These are phyloP conservation scores for Amblyjoppa fuscipennis DNA, from an alignment of 2,888 invertebrate species.

Conservation along the genomic window DNA sequence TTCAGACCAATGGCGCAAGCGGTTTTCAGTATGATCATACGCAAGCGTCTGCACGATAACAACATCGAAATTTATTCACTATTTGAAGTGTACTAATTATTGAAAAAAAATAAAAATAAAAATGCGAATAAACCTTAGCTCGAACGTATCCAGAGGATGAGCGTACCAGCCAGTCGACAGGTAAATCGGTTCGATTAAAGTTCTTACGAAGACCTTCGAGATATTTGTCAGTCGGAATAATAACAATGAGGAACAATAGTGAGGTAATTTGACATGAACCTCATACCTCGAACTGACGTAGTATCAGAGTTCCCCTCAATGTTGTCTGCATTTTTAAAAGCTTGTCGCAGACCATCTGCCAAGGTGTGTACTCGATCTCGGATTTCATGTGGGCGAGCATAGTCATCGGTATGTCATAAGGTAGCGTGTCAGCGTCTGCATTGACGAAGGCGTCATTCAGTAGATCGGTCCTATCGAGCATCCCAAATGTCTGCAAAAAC, in stretches of 20 bases:
- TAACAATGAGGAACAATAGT: background rate
- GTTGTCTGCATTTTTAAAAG: conserved; percentile 60
- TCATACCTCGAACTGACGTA: conserved; percentile 39
- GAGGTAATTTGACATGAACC: background rate
- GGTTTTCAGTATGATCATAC: conserved; percentile 65
- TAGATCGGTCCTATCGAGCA: conserved; percentile 66
- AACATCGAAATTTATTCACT: background rate
- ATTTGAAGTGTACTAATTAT: background rate
- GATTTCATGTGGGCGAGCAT: conserved; percentile 67
- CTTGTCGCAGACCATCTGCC: conserved; percentile 67
- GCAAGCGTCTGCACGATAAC: conserved; percentile 66
- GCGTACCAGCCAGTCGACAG: conserved; percentile 34
- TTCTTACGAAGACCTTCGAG: conserved; percentile 40
- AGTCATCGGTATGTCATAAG: conserved; percentile 62
- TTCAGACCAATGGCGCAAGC: conserved; percentile 67
- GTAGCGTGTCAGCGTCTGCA: conserved; percentile 59
- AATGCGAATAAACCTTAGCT: conserved; percentile 55
- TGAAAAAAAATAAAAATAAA: background rate
- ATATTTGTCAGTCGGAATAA: background rate
- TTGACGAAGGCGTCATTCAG: conserved; percentile 71
- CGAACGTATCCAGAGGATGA: conserved; percentile 25
- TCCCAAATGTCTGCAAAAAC: conserved; percentile 46
- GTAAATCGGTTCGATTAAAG: conserved; percentile 38
- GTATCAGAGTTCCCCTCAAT: conserved; percentile 41
- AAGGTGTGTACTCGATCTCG: conserved; percentile 64